Evolutionary conservation across 2,113 vertebrate species (phyloP), one percentile per base, ranked within the genome.

Genomic region (Notarius quadriscutis): DNA sequence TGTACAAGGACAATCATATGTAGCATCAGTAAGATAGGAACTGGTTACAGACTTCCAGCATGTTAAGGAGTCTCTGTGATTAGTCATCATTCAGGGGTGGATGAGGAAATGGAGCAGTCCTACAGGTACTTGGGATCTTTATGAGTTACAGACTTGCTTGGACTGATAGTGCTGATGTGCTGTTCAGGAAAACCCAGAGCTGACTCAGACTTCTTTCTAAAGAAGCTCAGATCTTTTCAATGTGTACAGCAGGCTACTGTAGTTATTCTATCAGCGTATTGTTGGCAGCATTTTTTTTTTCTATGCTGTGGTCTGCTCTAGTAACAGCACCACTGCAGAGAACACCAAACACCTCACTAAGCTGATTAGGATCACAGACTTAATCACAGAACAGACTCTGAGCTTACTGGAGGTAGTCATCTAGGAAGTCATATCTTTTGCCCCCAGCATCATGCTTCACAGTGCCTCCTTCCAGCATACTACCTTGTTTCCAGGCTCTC

Each of bases 331-430:
- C 27, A 81, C 55, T 12, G 57, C 27, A 81, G 79, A 81, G 30
- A 62, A 81, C 57, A 34, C 27, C 53, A 27, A 80, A 58, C 27
- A 41, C 15, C 53, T 22, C 53, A 57, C 41, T 62, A 81, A 81
- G 79, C 55, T 81, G 79, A 41, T 62, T 81, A 62, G 79, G 27
- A 81, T 81, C 57, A 62, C 57, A 1, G 18, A 60, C 30, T 62
- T 81, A 81, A 81, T 81, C 57, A 22, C 27, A 81, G 30, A 81
- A 8, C 58, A 62, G 10, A 48, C 30, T 41, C 30, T 81, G 57
- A 57, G 77, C 77, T 79, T 53, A 57, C 25, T 18, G 1, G 5
- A 58, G 17, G 78, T 57, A 58, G 78, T 41, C 9, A 18, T 41
- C 20, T 41, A 62, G 58, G 20, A 81, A 81, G 34, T 34, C 8